Percentiles rank a stretch among this genome's conserved stretches.
Evolutionary conservation across 2,888 invertebrate species (phyloP).

Genomic region (Terebella lapidaria): DNA sequence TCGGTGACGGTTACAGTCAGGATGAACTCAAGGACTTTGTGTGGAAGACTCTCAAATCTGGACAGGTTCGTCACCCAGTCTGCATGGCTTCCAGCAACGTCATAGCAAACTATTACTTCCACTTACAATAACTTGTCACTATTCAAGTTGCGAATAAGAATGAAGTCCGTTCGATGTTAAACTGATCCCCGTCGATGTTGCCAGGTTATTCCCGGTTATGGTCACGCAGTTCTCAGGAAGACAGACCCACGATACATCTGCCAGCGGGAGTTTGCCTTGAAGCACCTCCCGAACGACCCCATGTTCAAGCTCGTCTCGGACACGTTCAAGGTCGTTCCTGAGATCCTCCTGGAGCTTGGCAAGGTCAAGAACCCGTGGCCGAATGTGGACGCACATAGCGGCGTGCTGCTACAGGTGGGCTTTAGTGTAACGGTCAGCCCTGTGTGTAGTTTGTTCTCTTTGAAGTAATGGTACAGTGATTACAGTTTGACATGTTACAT

Average conservation of each 20-base stretch:
- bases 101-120: no score
- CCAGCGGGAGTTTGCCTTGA: slow-evolving; percentile 89
- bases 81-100: no score
- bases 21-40: slow-evolving; percentile 92
- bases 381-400: slow-evolving; percentile 95
- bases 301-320: slow-evolving; percentile 86
- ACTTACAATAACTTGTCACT: background rate
- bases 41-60: slow-evolving; percentile 92
- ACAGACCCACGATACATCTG: slow-evolving; percentile 90
- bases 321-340: slow-evolving; percentile 87
- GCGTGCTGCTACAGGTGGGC: slow-evolving; percentile 78
- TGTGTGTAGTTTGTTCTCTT: no score
- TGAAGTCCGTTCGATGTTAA: no score
- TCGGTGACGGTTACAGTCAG: slow-evolving; percentile 67
- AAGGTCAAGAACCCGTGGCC: slow-evolving; percentile 99
- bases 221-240: slow-evolving; percentile 91
- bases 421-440: background rate
- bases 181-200: no score
- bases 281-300: slow-evolving; percentile 86
- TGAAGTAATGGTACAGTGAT: no score
- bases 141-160: background rate
- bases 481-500: no score
- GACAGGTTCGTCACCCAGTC: slow-evolving; percentile 61
- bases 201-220: slow-evolving; percentile 90
- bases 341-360: slow-evolving; percentile 84